Conservation (phyloP, 2,113 vertebrate genomes). For the Vanacampus margaritifer region DNA sequence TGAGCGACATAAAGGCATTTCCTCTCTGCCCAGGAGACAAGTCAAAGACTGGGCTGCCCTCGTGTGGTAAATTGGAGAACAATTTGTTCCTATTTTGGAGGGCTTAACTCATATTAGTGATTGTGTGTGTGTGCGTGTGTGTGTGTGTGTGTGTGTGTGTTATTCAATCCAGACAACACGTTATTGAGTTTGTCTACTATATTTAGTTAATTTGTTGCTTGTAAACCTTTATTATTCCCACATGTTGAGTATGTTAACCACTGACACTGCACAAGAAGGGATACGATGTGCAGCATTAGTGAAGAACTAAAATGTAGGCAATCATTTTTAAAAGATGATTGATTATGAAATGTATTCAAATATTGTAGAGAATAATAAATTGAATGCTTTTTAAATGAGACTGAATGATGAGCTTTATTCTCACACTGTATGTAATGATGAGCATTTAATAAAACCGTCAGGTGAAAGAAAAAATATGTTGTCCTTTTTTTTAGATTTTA, state of each 20-base stretch:
- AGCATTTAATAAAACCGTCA: not conserved
- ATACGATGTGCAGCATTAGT: not conserved
- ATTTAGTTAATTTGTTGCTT: slow-evolving; percentile 7
- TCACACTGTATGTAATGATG: slow-evolving; percentile 7
- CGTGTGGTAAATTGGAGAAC: slow-evolving; percentile 41
- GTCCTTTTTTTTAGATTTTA: not conserved
- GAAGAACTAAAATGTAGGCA: not conserved
- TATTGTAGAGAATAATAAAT: not conserved
- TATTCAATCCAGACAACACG: not conserved
- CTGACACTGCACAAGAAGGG: slow-evolving; percentile 16
- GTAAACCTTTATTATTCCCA: slow-evolving; percentile 9
- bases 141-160: too few relatives aligned
- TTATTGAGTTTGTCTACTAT: not conserved
- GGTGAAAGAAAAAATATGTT: not conserved
- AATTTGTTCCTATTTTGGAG: not conserved
- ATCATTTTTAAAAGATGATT: not conserved
- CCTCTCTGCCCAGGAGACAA: not conserved
- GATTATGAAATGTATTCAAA: not conserved
- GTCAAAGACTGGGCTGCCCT: slow-evolving; percentile 29
- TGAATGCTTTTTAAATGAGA: not conserved
- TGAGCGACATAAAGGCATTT: not conserved
- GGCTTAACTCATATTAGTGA: not conserved
- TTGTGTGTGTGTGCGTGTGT: slow-evolving; percentile 4
- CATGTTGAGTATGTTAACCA: slow-evolving; percentile 13
- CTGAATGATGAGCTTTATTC: not conserved